Conservation (phyloP, 2,797 vertebrate species). For the Discoglossus pictus region DNA sequence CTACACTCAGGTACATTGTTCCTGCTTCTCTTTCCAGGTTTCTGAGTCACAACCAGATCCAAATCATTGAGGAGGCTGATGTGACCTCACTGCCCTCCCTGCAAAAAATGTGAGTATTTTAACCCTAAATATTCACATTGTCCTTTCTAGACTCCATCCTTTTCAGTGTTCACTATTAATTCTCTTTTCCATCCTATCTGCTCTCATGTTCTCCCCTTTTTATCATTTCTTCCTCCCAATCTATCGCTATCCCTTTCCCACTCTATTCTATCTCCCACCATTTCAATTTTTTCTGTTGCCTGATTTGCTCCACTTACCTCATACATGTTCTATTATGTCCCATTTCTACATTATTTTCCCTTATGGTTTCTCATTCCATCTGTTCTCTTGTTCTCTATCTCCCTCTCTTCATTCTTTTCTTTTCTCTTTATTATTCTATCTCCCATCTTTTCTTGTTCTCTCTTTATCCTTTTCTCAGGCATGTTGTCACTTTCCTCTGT, state of each 20-base stretch:
- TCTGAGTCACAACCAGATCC: slow-evolving; percentile 42
- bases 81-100: slow-evolving; percentile 18
- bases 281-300: too few species aligned
- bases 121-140: neutral
- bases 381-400: neutral
- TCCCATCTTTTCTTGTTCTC: neutral
- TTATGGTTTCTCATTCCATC: neutral
- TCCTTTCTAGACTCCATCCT: neutral
- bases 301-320: neutral
- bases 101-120: slow-evolving; percentile 26
- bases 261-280: too few species aligned
- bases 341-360: neutral
- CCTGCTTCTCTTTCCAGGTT: slow-evolving; percentile 21
- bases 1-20: neutral
- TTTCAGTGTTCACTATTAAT: neutral
- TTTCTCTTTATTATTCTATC: too few species aligned
- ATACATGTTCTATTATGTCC: neutral
- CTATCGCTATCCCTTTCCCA: too few species aligned
- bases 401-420: neutral
- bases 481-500: neutral
- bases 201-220: too few species aligned
- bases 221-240: too few species aligned
- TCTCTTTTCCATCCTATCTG: neutral
- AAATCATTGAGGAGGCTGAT: slow-evolving; percentile 34
- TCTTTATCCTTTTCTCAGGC: too few species aligned